A percentile compares a stretch with the other conserved stretches of the same genome.
Conservation (phyloP, 2,888 invertebrate genomes). For the Drosophila emarginata region DNA sequence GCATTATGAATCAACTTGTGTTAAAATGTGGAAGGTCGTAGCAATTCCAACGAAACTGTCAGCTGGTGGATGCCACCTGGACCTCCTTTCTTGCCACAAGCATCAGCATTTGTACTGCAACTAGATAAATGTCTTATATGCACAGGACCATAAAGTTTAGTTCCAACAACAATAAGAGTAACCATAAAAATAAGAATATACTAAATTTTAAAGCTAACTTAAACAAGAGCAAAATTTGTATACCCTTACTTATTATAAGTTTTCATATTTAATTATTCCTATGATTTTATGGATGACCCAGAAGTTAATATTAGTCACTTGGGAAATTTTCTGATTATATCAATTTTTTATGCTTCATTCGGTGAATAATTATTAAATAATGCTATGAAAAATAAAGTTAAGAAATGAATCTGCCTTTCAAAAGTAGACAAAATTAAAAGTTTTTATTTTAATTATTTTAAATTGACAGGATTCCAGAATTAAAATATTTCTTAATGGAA, state of each 20-base stretch:
- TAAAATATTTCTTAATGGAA: no score
- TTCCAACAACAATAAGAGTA: background rate
- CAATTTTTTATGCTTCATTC: no score
- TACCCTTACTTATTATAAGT: background rate
- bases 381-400: no score
- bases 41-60: background rate
- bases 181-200: background rate
- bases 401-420: no score
- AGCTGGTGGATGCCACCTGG: constrained; percentile 6
- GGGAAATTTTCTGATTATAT: no score
- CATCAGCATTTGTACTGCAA: constrained; percentile 3
- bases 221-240: background rate
- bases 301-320: no score
- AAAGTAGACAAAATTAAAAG: no score
- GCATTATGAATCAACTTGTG: background rate
- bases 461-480: background rate
- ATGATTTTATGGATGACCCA: no score
- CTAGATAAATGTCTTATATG: constrained; percentile 14
- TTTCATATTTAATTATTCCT: no score
- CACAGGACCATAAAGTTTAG: constrained; percentile 12
- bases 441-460: background rate
- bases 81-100: background rate
- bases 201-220: background rate
- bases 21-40: background rate
- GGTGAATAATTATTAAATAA: no score